Evolutionary conservation across 2,888 invertebrate species (phyloP), one percentile per base, ranked within the genome.

Genomic region (Apodemia hepburni): DNA sequence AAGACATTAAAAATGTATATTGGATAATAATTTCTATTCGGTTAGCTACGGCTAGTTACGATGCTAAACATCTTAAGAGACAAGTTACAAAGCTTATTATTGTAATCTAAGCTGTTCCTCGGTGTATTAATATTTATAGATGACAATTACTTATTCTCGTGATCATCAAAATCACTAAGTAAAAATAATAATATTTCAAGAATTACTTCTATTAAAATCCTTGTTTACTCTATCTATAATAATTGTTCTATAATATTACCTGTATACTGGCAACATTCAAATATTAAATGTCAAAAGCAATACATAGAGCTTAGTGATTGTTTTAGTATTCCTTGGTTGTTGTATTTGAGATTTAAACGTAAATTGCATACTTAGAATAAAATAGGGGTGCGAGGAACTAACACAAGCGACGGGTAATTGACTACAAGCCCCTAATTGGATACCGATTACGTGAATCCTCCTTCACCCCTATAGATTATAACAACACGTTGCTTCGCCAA

Each of bases 401-500:
- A 64, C 64, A 65, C 64, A 65, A 66, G 66, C 62, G 62, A 65
- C 65, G 66, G 67, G 66, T 68, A 70, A 70, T 71, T 71, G 68
- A 69, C 70, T 69, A 68, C 69, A 63, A 67, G 66, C 70, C 68
- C 68, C 70, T 71, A 71, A 70, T 71, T 68, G 71, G 70, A 69
- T 65, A 64, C 66, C 69, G 67, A 70, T 69, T 66, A 68, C 68
- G 63, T 66, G 66, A 66, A 65, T 58, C 61, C 15, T 42, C 42
- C 61, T 58, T 58, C 66, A 49, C 66, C 62, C 68, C 69, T 60
- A 62, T 59, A 61, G 63, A 68, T 66, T 66, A 64, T 64, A 63
- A 65, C 61, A 65, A 66, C 59, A 61, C 62, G 65, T 61, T 61
- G 35, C 58, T 58, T 59, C 64, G 58, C 58, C 58, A 38, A 22